phyloP scores from a whole-genome alignment of 2,113 vertebrate species.

The Corynorhinus townsendii region DNA sequence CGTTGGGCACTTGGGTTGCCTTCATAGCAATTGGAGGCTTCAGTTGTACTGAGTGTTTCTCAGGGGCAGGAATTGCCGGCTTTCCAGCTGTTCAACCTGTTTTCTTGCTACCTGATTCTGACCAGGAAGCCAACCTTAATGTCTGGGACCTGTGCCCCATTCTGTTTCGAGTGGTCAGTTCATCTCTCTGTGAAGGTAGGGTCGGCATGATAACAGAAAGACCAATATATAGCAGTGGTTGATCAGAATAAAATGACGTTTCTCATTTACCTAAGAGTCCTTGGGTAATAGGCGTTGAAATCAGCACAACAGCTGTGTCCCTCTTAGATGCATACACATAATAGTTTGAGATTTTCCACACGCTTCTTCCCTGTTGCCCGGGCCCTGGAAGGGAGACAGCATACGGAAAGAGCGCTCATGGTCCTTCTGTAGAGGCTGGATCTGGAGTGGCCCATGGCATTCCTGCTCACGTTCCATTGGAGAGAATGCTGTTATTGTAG shows the following conservation, averaged over 20 bases:
- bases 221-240: background rate
- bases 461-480: background rate
- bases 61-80: background rate
- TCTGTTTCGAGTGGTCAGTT: background rate
- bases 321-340: background rate
- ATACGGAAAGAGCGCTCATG: fast-evolving
- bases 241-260: background rate
- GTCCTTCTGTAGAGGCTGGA: background rate
- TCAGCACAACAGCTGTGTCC: background rate
- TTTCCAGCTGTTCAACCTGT: background rate
- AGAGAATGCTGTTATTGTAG: background rate
- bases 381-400: background rate
- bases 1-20: background rate
- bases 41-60: background rate
- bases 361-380: fast-evolving
- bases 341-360: background rate
- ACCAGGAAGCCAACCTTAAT: background rate
- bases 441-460: background rate
- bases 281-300: background rate
- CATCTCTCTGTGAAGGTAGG: background rate
- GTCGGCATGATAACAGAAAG: background rate
- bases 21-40: background rate
- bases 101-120: background rate
- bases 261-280: background rate
- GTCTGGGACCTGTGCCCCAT: background rate